These are phyloP conservation scores for Pseudotriccus pelzelni DNA, from an alignment of 2,797 vertebrate genomes.

Conservation along the genomic window DNA sequence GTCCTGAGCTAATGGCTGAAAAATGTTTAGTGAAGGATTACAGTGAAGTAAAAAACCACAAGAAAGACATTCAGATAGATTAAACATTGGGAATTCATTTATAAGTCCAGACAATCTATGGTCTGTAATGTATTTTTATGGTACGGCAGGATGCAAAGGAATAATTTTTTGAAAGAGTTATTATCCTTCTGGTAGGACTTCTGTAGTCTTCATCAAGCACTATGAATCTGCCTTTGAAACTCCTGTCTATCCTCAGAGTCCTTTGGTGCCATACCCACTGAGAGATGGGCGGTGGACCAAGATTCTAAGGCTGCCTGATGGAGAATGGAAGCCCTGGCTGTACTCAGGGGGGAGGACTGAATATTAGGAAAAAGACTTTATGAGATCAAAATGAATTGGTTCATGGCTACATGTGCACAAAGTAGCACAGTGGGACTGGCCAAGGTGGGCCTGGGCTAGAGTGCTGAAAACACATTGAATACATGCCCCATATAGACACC, in stretches of 20 bases:
- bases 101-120: constrained; percentile 63
- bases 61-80: constrained; percentile 65
- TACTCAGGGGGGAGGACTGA: not conserved
- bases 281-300: not conserved
- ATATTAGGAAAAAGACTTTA: not conserved
- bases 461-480: not conserved
- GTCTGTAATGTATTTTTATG: constrained; percentile 37
- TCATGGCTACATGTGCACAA: not conserved
- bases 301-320: not conserved
- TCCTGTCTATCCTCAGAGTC: not conserved
- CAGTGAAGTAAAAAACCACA: constrained; percentile 63
- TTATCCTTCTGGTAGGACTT: constrained; percentile 21
- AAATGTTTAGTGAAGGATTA: constrained; percentile 64
- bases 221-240: not conserved
- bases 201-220: not conserved
- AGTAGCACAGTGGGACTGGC: not conserved
- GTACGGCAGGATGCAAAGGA: not conserved
- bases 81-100: constrained; percentile 71
- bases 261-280: not conserved
- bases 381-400: not conserved
- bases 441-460: not conserved
- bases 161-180: not conserved
- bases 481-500: rapidly evolving
- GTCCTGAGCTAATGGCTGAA: constrained; percentile 64
- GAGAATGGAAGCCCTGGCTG: not conserved